Conservation (phyloP, 1,140 invertebrate species). For the Aphaenogaster floridana region DNA sequence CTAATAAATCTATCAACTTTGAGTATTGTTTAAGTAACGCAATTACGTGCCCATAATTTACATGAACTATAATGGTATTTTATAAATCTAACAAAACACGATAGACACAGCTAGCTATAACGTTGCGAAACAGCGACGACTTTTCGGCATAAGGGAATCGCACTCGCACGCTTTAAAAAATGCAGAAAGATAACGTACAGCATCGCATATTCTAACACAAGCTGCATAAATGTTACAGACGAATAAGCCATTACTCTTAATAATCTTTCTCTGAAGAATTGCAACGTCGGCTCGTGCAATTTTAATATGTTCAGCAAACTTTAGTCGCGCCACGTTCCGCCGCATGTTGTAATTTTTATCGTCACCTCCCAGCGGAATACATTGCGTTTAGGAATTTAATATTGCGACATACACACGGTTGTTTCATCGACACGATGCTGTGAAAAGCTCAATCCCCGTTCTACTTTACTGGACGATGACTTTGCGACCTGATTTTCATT, state of each 20-base stretch:
- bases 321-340: slow-evolving; percentile 34
- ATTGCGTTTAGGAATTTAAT: slow-evolving; percentile 46
- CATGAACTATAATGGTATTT: not conserved
- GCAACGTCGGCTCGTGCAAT: slow-evolving; percentile 38
- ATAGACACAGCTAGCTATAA: not conserved
- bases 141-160: not conserved
- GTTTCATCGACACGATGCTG: slow-evolving; percentile 8
- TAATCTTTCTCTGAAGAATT: slow-evolving; percentile 55
- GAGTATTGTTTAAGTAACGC: not conserved
- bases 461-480: slow-evolving; percentile 16
- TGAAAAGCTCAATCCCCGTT: not conserved
- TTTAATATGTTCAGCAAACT: slow-evolving; percentile 48
- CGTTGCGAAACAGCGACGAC: not conserved
- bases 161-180: slow-evolving; percentile 26
- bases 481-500: slow-evolving; percentile 41
- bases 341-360: slow-evolving; percentile 51
- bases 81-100: not conserved
- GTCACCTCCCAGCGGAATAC: slow-evolving; percentile 19
- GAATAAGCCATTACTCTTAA: slow-evolving; percentile 56
- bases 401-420: not conserved
- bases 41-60: not conserved
- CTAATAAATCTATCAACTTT: not conserved
- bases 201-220: not conserved
- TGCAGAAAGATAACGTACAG: not conserved
- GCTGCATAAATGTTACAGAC: slow-evolving; percentile 33